Evolutionary conservation across 2,113 vertebrate species (phyloP), one percentile per base, ranked within the genome.

Genomic region (Epinephelus fuscoguttatus): DNA sequence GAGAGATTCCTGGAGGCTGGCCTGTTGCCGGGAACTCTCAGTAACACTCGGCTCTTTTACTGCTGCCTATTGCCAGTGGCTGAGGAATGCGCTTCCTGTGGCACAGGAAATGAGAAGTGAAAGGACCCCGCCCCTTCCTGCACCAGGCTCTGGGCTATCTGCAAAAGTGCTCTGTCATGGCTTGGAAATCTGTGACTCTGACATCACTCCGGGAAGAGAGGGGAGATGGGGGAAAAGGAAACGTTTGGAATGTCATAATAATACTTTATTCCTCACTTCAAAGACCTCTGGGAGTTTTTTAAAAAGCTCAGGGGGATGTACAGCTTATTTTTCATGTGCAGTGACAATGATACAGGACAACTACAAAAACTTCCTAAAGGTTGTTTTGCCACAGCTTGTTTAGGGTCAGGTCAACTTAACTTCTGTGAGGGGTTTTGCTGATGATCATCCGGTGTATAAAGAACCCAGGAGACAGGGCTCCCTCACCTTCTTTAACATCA

Each of bases 51-150:
- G 69, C 64, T 67, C 70, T 18, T 66, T 30, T 33, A 37, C 0
- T 73, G 9, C 23, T 30, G 21, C 37, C 0, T 12, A 21, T 75
- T 73, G 88, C 86, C 80, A 83, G 82, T 15, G 15, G 40, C 42
- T 56, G 30, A 87, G 82, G 90, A 93, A 93, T 91, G 88, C 15
- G 52, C 85, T 92, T 93, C 92, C 92, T 86, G 70, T 89, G 64
- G 78, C 75, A 92, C 70, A 87, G 93, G 92, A 94, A 92, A 92
- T 89, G 71, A 90, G 85, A 64, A 84, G 77, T 49, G 50, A 88
- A 85, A 87, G 19, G 42, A 71, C 59, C 75, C 80, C 66, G 49
- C 89, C 91, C 70, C 87, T 88, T 91, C 74, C 81, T 79, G 55
- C 23, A 12, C 70, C 61, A 19, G 68, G 11, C 80, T 60, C 67